Conservation (phyloP, 2,113 vertebrate genomes). For the Clarias gariepinus region DNA sequence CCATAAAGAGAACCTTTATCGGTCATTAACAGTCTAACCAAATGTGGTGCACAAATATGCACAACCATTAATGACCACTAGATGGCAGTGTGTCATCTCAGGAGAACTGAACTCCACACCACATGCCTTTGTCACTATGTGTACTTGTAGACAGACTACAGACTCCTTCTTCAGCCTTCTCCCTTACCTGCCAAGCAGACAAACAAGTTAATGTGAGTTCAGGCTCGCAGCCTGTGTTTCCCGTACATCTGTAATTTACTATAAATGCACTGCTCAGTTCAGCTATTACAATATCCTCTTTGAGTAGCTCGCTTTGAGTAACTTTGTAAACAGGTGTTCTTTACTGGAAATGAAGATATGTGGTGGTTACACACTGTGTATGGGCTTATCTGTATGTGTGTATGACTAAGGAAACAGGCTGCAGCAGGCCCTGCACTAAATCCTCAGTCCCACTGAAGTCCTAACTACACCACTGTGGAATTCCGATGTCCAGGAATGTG, state of each 20-base stretch:
- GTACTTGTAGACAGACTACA: not conserved
- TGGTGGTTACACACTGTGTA: not conserved
- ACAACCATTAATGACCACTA: slow-evolving; percentile 30
- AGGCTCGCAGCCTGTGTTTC: slow-evolving; percentile 3
- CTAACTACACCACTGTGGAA: slow-evolving; percentile 1
- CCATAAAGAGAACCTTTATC: not conserved
- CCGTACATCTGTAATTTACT: not conserved
- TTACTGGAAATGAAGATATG: slow-evolving; percentile 1
- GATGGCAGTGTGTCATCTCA: slow-evolving; percentile 46
- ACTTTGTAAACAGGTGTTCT: not conserved
- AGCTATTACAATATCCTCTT: not conserved
- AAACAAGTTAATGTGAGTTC: not conserved
- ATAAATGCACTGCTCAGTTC: not conserved
- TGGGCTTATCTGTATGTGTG: slow-evolving; percentile 10
- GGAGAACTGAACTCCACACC: not conserved
- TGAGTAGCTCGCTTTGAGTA: not conserved
- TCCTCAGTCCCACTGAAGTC: not conserved
- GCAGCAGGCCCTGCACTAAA: slow-evolving; percentile 21
- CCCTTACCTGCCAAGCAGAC: not conserved
- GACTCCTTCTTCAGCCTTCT: not conserved
- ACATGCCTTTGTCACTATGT: not conserved
- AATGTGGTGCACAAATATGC: not conserved
- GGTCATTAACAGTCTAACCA: not conserved
- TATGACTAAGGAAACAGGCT: not conserved
- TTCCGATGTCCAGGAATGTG: slow-evolving; percentile 30